Evolutionary conservation across 2,113 vertebrate genomes (phyloP).

Genomic region (Corythaeola cristata): DNA sequence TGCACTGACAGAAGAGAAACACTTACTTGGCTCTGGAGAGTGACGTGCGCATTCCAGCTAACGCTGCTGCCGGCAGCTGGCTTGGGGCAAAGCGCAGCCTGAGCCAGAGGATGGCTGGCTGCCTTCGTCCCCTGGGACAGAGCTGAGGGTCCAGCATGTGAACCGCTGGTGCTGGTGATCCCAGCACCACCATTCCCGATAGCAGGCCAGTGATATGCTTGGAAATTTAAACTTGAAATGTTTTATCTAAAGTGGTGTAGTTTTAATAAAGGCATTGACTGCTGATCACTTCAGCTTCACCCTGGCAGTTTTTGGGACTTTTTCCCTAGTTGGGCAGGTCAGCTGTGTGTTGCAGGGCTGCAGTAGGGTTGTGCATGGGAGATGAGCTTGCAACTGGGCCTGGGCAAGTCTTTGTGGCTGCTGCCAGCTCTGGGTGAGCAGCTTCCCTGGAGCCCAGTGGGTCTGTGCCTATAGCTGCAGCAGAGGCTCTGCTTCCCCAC

Average conservation of each 20-base stretch:
- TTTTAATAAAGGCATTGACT: slow-evolving; percentile 72
- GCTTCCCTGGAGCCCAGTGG: not conserved
- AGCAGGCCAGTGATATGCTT: not conserved
- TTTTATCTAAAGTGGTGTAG: slow-evolving; percentile 58
- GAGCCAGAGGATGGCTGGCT: not conserved
- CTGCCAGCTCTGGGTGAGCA: rapidly evolving
- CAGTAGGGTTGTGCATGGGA: not conserved
- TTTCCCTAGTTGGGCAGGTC: not conserved
- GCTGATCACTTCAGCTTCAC: slow-evolving; percentile 4
- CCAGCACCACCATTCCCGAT: not conserved
- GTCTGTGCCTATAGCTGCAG: not conserved
- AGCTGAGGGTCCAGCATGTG: not conserved
- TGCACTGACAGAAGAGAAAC: slow-evolving; percentile 6
- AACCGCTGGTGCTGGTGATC: not conserved
- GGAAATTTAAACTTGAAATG: slow-evolving; percentile 39
- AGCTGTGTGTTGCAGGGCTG: not conserved
- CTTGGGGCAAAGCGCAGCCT: not conserved
- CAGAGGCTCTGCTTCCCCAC: not conserved
- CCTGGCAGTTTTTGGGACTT: not conserved
- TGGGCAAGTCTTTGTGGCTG: not conserved
- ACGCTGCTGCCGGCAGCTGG: not conserved
- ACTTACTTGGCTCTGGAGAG: not conserved
- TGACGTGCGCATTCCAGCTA: not conserved
- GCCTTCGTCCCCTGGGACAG: not conserved
- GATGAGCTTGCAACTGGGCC: not conserved